phyloP scores from a whole-genome alignment of 2,797 vertebrate genomes.

The Remorina albescens region DNA sequence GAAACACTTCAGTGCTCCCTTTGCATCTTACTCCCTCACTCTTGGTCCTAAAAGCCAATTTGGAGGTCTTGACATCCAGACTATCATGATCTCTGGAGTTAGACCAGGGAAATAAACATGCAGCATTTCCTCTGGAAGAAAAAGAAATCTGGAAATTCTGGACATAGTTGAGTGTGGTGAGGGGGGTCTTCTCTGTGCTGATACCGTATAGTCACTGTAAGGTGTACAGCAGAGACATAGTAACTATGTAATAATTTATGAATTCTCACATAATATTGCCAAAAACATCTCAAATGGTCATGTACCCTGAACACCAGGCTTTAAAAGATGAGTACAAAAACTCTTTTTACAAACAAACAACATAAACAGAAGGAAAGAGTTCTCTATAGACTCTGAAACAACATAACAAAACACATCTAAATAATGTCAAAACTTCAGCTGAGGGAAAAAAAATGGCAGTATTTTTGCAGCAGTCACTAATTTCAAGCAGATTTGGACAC shows the following conservation, averaged over 20 bases:
- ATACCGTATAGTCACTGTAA: too few relatives aligned
- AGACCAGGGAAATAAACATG: constrained; percentile 49
- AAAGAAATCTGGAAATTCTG: constrained; percentile 12
- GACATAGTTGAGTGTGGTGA: constrained; percentile 1
- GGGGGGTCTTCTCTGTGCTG: not conserved
- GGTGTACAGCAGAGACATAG: not conserved
- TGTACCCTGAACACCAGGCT: too few relatives aligned
- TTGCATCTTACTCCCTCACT: constrained; percentile 31
- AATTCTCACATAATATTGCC: too few relatives aligned
- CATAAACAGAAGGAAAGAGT: too few relatives aligned
- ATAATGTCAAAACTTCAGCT: too few relatives aligned
- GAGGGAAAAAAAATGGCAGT: not conserved
- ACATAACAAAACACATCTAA: too few relatives aligned
- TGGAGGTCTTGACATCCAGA: constrained; percentile 66
- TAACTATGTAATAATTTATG: not conserved
- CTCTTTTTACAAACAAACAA: too few relatives aligned
- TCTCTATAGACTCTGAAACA: too few relatives aligned
- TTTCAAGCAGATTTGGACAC: constrained; percentile 16
- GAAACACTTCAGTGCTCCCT: constrained; percentile 54
- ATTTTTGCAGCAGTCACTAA: not conserved
- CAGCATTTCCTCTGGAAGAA: constrained; percentile 16
- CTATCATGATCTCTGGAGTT: constrained; percentile 50
- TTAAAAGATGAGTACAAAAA: too few relatives aligned
- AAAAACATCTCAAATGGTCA: too few relatives aligned
- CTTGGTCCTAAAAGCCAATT: constrained; percentile 71